phyloP scores from a whole-genome alignment of 2,888 invertebrate genomes.

The Theretra japonica region DNA sequence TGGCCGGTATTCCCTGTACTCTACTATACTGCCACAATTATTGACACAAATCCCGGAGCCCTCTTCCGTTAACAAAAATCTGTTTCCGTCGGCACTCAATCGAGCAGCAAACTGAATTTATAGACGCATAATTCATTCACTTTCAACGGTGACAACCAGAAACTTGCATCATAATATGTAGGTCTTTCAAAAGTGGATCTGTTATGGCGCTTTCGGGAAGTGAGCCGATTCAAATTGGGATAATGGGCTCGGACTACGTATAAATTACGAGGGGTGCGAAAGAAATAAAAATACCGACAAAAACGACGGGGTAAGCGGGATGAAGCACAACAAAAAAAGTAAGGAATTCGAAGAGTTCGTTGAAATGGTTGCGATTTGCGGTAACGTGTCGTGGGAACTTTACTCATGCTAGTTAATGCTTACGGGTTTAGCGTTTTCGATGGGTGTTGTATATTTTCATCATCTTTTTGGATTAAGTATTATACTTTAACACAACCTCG shows the following conservation, averaged over 20 bases:
- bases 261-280: constrained; percentile 77
- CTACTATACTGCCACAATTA: constrained; percentile 63
- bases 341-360: constrained; percentile 46
- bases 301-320: constrained; percentile 56
- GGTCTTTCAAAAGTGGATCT: constrained; percentile 73
- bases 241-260: constrained; percentile 62
- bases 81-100: constrained; percentile 74
- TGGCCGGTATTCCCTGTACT: constrained; percentile 52
- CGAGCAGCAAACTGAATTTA: constrained; percentile 67
- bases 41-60: constrained; percentile 62
- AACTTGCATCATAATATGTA: constrained; percentile 61
- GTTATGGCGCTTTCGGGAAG: constrained; percentile 70
- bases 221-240: constrained; percentile 59
- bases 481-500: too few species aligned
- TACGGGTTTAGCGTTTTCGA: not conserved
- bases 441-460: not conserved
- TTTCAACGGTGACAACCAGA: constrained; percentile 15
- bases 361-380: constrained; percentile 26
- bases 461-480: too few species aligned
- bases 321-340: constrained; percentile 60
- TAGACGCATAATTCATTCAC: constrained; percentile 58
- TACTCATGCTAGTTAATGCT: not conserved
- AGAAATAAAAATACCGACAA: constrained; percentile 52
- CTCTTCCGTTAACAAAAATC: constrained; percentile 72
- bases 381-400: constrained; percentile 33